Evolutionary conservation across 2,888 invertebrate genomes (phyloP).

Genomic region (Embidobia sp.): DNA sequence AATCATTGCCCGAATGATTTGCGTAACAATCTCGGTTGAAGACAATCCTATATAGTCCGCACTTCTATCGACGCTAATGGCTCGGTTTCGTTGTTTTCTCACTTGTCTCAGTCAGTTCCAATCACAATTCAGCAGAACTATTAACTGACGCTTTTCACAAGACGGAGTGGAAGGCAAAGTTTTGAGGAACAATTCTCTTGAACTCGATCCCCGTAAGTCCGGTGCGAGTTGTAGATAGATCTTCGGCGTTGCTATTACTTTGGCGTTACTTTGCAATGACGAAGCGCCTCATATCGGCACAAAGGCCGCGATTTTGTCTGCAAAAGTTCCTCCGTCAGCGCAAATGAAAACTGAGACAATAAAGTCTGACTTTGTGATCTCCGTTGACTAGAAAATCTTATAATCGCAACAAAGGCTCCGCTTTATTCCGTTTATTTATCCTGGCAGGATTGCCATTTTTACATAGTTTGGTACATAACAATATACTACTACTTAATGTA

Average conservation of each 20-base stretch:
- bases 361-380: conserved; percentile 18
- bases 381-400: conserved; percentile 8
- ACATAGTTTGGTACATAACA: too few relatives aligned
- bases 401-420: neutral
- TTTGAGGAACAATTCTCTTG: conserved; percentile 65
- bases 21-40: conserved; percentile 12
- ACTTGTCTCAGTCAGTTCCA: conserved; percentile 64
- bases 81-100: conserved; percentile 37
- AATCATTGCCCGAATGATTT: conserved; percentile 5
- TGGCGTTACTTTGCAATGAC: conserved; percentile 52
- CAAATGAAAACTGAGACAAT: conserved; percentile 36
- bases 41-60: neutral
- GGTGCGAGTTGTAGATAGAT: conserved; percentile 41
- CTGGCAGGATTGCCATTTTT: too few relatives aligned
- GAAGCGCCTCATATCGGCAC: conserved; percentile 64
- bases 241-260: conserved; percentile 46
- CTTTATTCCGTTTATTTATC: too few relatives aligned
- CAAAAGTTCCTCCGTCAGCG: conserved; percentile 65
- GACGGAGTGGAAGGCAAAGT: conserved; percentile 56
- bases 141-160: conserved; percentile 67
- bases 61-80: conserved; percentile 23
- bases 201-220: conserved; percentile 34
- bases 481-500: too few relatives aligned
- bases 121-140: conserved; percentile 67
- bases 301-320: conserved; percentile 65